These are phyloP conservation scores for Batillaria attramentaria DNA, from an alignment of 1,140 invertebrate species.

Conservation along the genomic window DNA sequence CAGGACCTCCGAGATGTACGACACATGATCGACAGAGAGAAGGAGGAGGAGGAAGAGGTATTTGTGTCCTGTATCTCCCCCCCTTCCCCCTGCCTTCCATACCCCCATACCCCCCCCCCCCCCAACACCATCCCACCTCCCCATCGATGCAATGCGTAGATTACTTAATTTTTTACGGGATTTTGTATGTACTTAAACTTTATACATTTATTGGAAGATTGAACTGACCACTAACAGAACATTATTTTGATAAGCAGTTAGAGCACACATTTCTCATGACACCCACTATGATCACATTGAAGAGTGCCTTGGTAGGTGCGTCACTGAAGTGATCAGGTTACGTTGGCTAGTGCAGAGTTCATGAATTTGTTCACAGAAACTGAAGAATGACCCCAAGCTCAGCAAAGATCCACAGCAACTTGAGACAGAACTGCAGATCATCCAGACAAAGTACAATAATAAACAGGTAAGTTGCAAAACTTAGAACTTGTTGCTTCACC, in stretches of 20 bases:
- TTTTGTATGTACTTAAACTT: neutral
- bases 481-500: neutral
- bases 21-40: conserved; percentile 58
- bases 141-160: too few species aligned
- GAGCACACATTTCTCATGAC: too few species aligned
- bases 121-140: too few species aligned
- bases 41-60: conserved; percentile 58
- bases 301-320: too few species aligned
- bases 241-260: neutral
- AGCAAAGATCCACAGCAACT: conserved; percentile 49
- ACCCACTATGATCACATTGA: too few species aligned
- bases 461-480: conserved; percentile 45
- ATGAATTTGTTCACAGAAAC: conserved; percentile 44
- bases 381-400: conserved; percentile 47
- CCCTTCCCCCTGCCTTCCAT: too few species aligned
- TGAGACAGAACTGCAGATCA: conserved; percentile 57
- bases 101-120: too few species aligned
- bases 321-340: too few species aligned
- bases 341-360: too few species aligned
- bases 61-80: too few species aligned
- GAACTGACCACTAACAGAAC: neutral
- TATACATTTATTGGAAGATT: neutral
- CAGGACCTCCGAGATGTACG: conserved; percentile 51
- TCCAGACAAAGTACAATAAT: conserved; percentile 50
- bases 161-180: too few species aligned